Base-by-base conservation (phyloP, 2,888 invertebrate species). In the Eulithis testata region DNA sequence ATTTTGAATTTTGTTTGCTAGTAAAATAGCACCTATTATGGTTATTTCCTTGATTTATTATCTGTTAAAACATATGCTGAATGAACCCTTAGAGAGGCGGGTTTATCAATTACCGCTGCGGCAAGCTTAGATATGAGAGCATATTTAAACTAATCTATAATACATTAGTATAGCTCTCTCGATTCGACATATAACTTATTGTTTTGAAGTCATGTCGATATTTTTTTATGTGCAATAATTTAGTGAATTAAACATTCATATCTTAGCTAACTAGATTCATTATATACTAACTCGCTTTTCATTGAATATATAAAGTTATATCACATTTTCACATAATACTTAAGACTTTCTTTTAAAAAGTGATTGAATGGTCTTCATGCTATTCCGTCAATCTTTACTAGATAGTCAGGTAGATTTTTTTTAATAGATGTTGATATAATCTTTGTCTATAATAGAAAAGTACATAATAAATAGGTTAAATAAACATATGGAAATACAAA, bases 141-240 rank as follows among this genome's bases (percentile, higher is more conserved):
- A 67, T 60, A 58, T 65, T n/a, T 36, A 59, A 61, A 65, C 62
- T 62, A 43, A 55, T 45, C 54, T 49, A 52, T 56, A 50, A 60
- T 63, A 63, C 47, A 59, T 61, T 65, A 56, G 60, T 27, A 21
- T 66, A 68, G 68, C 73, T 71, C 73, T 72, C 70, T 73, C 61
- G 56, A 52, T 65, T 63, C 52, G 66, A 56, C 63, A 55, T 66
- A 54, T 63, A 53, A 53, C 57, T 37, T 73, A 68, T 70, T 74
- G 73, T 74, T 73, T 71, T 71, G 75, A 73, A 76, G 79, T 76
- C 79, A 76, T 78, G 87, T 87, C 81, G 84, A 84, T 89, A 88
- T 89, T 91, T 91, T 90, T 88, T 77, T 91, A 91, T 88, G 90
- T 91, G 91, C 91, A 91, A 91, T 91, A 91, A 87, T 82, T 85